These are phyloP conservation scores for Phasianus colchicus DNA, from an alignment of 2,113 vertebrate genomes.

Conservation along the genomic window DNA sequence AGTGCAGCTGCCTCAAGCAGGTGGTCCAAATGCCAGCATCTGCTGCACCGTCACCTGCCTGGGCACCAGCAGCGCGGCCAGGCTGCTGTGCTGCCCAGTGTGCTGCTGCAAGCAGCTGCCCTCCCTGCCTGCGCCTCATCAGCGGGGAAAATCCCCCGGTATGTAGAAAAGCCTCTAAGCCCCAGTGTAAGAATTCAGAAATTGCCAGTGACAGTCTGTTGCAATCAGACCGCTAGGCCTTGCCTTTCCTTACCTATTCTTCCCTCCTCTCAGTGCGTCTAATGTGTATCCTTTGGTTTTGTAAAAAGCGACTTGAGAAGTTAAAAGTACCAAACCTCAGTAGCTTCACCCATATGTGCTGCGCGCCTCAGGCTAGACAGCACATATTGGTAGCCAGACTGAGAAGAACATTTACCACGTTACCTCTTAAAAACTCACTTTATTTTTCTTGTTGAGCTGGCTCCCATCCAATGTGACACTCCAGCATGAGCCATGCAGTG, in stretches of 20 bases:
- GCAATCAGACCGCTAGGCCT: accelerated
- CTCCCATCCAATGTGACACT: conserved; percentile 67
- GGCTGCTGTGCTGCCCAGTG: accelerated
- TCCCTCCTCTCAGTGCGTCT: not conserved
- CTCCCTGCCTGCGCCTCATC: not conserved
- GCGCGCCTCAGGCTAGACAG: conserved; percentile 51
- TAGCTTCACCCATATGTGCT: conserved; percentile 61
- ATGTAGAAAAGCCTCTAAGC: not conserved
- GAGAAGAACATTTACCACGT: conserved; percentile 61
- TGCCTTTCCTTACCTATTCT: not conserved
- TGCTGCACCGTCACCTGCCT: not conserved
- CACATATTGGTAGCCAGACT: conserved; percentile 68
- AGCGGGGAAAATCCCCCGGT: not conserved
- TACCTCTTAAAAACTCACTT: conserved; percentile 66
- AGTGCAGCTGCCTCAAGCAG: not conserved
- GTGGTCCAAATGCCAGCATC: conserved; percentile 7
- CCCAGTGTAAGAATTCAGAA: not conserved
- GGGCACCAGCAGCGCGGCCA: not conserved
- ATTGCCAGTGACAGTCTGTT: not conserved
- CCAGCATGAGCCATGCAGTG: conserved; percentile 52
- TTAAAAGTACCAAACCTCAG: conserved; percentile 54
- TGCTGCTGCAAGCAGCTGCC: conserved; percentile 23
- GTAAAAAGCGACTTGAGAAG: not conserved
- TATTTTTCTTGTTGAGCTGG: conserved; percentile 70
- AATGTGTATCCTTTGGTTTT: conserved; percentile 26